phyloP scores from a whole-genome alignment of 2,113 vertebrate genomes.

The Cyphomyrus discorhynchus region DNA sequence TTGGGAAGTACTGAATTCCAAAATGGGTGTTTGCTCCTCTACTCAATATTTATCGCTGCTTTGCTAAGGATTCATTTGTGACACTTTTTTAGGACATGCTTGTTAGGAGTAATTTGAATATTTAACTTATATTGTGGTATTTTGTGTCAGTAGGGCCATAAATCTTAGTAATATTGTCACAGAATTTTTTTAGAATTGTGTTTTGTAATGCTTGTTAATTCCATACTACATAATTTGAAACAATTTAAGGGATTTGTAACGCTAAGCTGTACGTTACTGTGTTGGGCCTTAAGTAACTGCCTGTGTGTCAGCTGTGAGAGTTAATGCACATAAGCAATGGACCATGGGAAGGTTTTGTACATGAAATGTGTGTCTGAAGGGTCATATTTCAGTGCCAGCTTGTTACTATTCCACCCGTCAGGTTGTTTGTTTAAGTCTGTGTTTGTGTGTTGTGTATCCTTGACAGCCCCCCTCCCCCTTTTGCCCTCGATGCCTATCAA shows the following conservation, averaged over 20 bases:
- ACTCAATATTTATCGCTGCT: neutral
- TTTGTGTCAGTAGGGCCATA: neutral
- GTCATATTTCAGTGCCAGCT: neutral
- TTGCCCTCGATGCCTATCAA: neutral
- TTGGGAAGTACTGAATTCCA: neutral
- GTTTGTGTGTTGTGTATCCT: neutral
- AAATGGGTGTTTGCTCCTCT: neutral
- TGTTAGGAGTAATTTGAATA: neutral
- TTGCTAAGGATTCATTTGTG: neutral
- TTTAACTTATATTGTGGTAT: neutral
- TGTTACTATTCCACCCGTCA: neutral
- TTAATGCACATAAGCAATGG: neutral
- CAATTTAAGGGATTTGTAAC: neutral
- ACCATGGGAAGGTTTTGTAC: neutral
- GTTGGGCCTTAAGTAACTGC: neutral
- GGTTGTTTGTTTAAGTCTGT: neutral
- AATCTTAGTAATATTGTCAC: neutral
- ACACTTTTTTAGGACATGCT: neutral
- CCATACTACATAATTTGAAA: neutral
- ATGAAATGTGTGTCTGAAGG: neutral
- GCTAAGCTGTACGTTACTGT: neutral
- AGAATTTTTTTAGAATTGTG: neutral
- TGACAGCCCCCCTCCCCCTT: neutral
- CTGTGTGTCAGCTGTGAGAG: neutral
- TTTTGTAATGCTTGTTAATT: neutral